Conservation (phyloP, 2,797 vertebrate species). For the Chloroceryle inda region DNA sequence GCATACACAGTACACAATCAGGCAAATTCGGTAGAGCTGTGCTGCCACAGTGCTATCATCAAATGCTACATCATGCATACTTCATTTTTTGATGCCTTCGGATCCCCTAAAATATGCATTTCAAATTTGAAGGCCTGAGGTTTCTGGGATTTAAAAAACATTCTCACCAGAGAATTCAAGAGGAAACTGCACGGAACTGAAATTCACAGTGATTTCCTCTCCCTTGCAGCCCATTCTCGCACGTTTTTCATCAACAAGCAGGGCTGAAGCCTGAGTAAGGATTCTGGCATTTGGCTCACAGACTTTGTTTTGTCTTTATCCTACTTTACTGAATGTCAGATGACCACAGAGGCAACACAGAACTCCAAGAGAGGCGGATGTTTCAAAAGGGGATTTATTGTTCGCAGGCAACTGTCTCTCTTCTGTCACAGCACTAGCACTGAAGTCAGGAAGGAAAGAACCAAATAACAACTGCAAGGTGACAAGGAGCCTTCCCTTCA, state of each 20-base stretch:
- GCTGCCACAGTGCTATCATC: background rate
- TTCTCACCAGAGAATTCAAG: background rate
- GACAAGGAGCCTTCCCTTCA: background rate
- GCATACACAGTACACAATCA: background rate
- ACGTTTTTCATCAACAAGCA: background rate
- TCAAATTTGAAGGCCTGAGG: background rate
- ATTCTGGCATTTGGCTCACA: constrained; percentile 15
- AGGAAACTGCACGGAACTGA: background rate
- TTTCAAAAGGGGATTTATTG: background rate
- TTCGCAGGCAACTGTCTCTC: background rate
- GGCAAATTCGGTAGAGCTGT: background rate
- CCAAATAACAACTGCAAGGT: background rate
- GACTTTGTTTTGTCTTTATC: constrained; percentile 52
- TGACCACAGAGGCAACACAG: background rate
- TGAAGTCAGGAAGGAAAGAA: background rate
- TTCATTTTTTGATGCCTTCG: background rate
- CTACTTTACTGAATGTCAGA: constrained; percentile 10
- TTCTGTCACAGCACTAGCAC: background rate
- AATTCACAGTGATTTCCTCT: background rate
- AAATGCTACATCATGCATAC: background rate
- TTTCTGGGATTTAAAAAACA: background rate
- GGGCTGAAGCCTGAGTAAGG: background rate
- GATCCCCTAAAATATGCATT: background rate
- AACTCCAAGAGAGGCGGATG: background rate
- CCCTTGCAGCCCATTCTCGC: background rate